Percentiles rank a stretch among this genome's conserved stretches.
Evolutionary conservation across 2,888 invertebrate species (phyloP).

Genomic region (Athalia cordata): DNA sequence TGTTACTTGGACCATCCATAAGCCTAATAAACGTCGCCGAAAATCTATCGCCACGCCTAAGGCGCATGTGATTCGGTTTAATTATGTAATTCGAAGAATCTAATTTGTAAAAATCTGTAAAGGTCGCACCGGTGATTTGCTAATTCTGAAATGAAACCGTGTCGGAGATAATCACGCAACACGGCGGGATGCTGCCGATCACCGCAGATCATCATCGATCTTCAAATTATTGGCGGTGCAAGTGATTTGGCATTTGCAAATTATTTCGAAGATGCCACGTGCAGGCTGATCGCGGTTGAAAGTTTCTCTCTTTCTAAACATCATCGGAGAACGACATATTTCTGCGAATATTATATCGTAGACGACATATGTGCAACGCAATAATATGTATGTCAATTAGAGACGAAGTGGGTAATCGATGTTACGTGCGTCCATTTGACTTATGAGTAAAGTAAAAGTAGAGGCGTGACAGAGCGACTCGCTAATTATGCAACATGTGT

Average conservation of each 20-base stretch:
- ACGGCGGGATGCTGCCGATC: too few relatives aligned
- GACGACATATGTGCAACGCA: background rate
- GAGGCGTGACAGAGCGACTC: constrained; percentile 62
- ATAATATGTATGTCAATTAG: constrained; percentile 8
- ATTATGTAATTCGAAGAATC: constrained; percentile 9
- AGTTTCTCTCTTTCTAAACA: background rate
- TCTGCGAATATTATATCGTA: background rate
- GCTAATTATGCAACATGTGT: constrained; percentile 65
- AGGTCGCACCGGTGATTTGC: constrained; percentile 2
- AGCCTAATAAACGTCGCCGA: constrained; percentile 1
- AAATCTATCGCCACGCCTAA: constrained; percentile 18
- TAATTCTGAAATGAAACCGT: background rate
- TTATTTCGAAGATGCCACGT: background rate
- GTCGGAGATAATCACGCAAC: constrained; percentile 4
- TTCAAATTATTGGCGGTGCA: too few relatives aligned
- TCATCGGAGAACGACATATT: background rate
- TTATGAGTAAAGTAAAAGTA: constrained; percentile 41
- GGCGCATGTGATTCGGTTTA: background rate
- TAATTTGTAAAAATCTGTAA: constrained; percentile 2
- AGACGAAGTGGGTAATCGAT: constrained; percentile 6
- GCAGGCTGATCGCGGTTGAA: background rate
- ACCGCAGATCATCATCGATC: too few relatives aligned
- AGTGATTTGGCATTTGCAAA: too few relatives aligned
- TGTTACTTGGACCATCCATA: background rate
- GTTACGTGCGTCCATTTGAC: constrained; percentile 25